Base-by-base conservation (phyloP, 2,888 invertebrate genomes). In the Therioaphis trifolii region DNA sequence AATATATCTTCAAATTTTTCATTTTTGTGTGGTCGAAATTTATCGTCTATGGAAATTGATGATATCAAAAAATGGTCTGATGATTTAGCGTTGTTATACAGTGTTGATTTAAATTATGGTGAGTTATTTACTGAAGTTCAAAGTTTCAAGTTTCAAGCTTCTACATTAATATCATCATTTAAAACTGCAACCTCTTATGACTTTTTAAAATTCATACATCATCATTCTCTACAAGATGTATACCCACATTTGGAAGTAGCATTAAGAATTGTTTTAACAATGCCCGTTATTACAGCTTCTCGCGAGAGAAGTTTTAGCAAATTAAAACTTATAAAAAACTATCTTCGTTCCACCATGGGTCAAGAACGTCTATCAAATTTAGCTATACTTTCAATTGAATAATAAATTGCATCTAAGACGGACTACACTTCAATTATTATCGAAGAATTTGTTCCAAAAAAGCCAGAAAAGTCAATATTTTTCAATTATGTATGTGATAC, bases 111-210 rank as follows among this genome's bases (percentile, higher is more conserved):
- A 9, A 40, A 40, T 35, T n/a, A 40, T n/a, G 7, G 11, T 40
- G 12, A 63, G 63, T 11, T 61, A 66, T 40, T n/a, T 0, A 11
- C 21, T 35, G 21, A 68, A 68, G 21, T 21, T 68, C 40, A 68
- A 68, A 9, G 18, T 40, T 68, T 68, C 40, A 40, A 68, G 40
- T 68, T 68, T 68, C 66, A 40, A 68, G 66, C 27, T 68, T 68
- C 40, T n/a, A 66, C 18, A 66, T n/a, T n/a, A 21, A 66, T 66
- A 9, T 7, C 18, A n/a, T 66, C 4, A 35, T n/a, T 63, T 18
- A 35, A 63, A n/a, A n/a, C n/a, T n/a, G n/a, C n/a, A n/a, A n/a
- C n/a, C n/a, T n/a, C n/a, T n/a, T n/a, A n/a, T n/a, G 27, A 14
- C 5, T 15, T 66, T 66, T 66, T 35, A 35, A 66, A 66, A 4